Base-by-base conservation (phyloP, 2,113 vertebrate species). In the Cariama cristata region DNA sequence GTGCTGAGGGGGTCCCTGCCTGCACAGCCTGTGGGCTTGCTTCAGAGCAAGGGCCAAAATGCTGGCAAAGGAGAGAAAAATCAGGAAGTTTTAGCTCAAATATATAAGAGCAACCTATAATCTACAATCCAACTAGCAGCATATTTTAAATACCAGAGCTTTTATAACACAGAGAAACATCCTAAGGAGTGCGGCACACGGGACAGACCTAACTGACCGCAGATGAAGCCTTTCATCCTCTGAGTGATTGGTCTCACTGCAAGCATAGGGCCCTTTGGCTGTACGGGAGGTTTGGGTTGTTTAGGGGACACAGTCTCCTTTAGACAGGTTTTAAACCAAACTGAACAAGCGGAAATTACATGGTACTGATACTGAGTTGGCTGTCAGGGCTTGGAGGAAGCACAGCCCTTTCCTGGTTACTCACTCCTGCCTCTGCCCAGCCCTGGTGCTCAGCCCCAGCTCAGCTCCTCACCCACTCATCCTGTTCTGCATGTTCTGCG, bases 311-410 rank as follows among this genome's bases (percentile, higher is more conserved):
- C 7, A 15, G 1, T 3, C 12, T 52, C 52, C 59, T 88, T 40
- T 15, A 44, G 59, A 28, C 14, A 11, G 45, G 8, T 91, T 90
- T 64, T 40, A 12, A n/a, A 52, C 86, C 2, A 3, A 35, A 21
- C 1, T 7, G 79, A 79, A 40, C 53, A 33, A 66, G 35, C 28
- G 64, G 62, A 76, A 55, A 14, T 68, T 14, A 53, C 9, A 2
- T 1, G 3, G 79, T 0, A 35, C 30, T 1, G 4, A 3, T 42
- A 6, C 11, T 0, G 9, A 76, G 73, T 7, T 33, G 2, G 3
- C 58, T 30, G 58, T 8, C 72, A 44, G 42, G 53, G 33, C 55
- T 22, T 5, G 58, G 35, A 66, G 72, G 86, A 53, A 94, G 75
- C 59, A 9, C 38, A 80, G 86, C 50, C 55, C 55, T 38, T 60